Evolutionary conservation across 2,888 invertebrate species (phyloP).

Genomic region (Melinaea marsaeus): DNA sequence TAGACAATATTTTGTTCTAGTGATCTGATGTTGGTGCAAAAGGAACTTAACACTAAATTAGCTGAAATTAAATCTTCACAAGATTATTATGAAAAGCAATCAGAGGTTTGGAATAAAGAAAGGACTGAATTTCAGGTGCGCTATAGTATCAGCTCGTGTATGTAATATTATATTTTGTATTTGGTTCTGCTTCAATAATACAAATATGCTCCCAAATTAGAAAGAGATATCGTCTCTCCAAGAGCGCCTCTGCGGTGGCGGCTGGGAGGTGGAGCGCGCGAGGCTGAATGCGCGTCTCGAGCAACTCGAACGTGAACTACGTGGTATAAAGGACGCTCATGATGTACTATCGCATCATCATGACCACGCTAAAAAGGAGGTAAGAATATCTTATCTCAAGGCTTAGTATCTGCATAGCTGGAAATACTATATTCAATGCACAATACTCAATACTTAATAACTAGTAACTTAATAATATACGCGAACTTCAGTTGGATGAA

Average conservation of each 20-base stretch:
- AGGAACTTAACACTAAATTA: constrained; percentile 79
- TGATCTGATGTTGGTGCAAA: constrained; percentile 79
- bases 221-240: constrained; percentile 65
- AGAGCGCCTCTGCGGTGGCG: constrained; percentile 73
- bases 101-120: constrained; percentile 85
- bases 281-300: constrained; percentile 83
- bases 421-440: too few relatives aligned
- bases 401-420: too few relatives aligned
- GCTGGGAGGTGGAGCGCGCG: constrained; percentile 82
- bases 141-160: neutral
- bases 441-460: neutral
- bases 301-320: constrained; percentile 85
- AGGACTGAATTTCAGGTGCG: constrained; percentile 82
- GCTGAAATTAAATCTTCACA: constrained; percentile 81
- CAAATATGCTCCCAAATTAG: constrained; percentile 36
- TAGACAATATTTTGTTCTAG: constrained; percentile 54
- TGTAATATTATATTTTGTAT: too few relatives aligned
- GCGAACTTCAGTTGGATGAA: constrained; percentile 83
- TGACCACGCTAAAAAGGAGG: constrained; percentile 80
- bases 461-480: neutral
- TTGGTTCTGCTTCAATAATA: too few relatives aligned
- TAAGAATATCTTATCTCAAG: constrained; percentile 27
- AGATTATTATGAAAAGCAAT: constrained; percentile 80
- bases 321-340: constrained; percentile 85
- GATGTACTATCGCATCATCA: constrained; percentile 86